Conservation (phyloP, 1,140 invertebrate genomes). For the Scaptomyza pallida region DNA sequence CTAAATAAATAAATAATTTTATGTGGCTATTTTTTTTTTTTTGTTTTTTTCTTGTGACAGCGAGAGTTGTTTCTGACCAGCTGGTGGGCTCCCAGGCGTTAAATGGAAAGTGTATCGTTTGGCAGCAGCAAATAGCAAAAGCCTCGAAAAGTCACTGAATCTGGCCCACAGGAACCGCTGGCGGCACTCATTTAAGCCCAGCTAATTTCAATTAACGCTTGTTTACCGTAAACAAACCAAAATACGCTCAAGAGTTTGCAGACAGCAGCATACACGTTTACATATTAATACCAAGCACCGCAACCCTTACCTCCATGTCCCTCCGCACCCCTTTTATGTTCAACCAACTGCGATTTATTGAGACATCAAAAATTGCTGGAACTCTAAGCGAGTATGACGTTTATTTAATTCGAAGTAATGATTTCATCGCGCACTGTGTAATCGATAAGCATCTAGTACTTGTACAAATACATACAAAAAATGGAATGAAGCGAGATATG, state of each 20-base stretch:
- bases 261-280: slow-evolving; percentile 16
- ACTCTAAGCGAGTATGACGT: slow-evolving; percentile 79
- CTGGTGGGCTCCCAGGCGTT: slow-evolving; percentile 58
- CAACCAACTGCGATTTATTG: slow-evolving; percentile 44
- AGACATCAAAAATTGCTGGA: slow-evolving; percentile 70
- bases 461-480: slow-evolving; percentile 31
- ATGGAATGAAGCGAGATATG: neutral
- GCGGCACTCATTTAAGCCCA: slow-evolving; percentile 41
- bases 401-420: slow-evolving; percentile 84
- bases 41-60: slow-evolving; percentile 31
- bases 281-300: slow-evolving; percentile 3
- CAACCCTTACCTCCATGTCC: slow-evolving; percentile 8
- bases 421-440: slow-evolving; percentile 81
- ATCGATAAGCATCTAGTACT: slow-evolving; percentile 78
- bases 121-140: neutral
- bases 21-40: slow-evolving; percentile 4
- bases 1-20: slow-evolving; percentile 40
- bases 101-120: slow-evolving; percentile 51
- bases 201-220: slow-evolving; percentile 67
- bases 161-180: slow-evolving; percentile 27
- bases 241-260: slow-evolving; percentile 28
- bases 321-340: neutral
- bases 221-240: slow-evolving; percentile 58
- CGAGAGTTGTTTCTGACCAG: slow-evolving; percentile 56
- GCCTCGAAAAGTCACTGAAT: slow-evolving; percentile 18